Evolutionary conservation across 2,888 invertebrate genomes (phyloP), one percentile per base, ranked within the genome.

Genomic region (Itoplectis maculator): DNA sequence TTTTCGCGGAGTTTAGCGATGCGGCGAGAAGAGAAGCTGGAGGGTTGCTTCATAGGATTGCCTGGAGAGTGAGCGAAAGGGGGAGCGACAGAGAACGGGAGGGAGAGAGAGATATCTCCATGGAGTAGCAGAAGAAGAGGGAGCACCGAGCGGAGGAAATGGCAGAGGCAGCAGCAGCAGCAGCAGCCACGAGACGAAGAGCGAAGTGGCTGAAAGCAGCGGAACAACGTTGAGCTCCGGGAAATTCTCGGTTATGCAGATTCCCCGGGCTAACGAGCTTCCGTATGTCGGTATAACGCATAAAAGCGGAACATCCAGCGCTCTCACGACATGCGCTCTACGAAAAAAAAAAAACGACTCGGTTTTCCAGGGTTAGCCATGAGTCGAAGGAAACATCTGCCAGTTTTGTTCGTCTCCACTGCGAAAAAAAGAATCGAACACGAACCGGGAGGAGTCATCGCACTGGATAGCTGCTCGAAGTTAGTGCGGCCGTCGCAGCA

Each of bases 211-310:
- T 29, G 29, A 23, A 56, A 66, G 35, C 18, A 54, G 63, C 72
- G 61, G 69, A 59, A 54, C 66, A 66, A 66, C 59, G 68, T 11
- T 40, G 56, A 65, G 70, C 68, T 78, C 37, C 63, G 68, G 77
- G 66, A 65, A 74, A 74, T 74, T 70, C 74, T 79, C 73, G 70
- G 63, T 75, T 65, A 70, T 74, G 65, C 74, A 82, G 73, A 82
- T 78, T 59, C 9, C 35, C 69, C 56, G 35, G 63, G 70, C 69
- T 78, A 74, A 82, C 69, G 76, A 81, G 80, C 65, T 70, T 70
- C 59, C 23, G 61, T 37, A 54, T 65, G 63, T 74, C 37, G 35
- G 49, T 35, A 35, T 11, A n/a, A 56, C 51, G 37, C 49, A 68
- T 75, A 63, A 68, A 65, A 59, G 37, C 66, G 66, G 66, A 59